Evolutionary conservation across 2,113 vertebrate genomes (phyloP), one percentile per base, ranked within the genome.

Genomic region (Chloropsis cyanopogon): DNA sequence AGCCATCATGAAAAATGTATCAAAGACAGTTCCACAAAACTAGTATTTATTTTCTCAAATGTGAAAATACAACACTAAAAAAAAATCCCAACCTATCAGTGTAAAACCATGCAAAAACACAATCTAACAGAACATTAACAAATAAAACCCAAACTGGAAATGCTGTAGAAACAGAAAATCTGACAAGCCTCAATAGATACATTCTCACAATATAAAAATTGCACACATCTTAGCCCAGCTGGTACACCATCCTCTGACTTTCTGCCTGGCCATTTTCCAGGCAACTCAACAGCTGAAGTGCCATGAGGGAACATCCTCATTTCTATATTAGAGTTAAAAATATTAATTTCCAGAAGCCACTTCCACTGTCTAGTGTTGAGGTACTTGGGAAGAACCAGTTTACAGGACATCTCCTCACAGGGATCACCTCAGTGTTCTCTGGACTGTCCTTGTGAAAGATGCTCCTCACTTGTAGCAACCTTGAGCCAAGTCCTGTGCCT

Each of bases 1-100:
- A 92, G 63, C 52, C 77, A 84, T 92, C 88, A 96, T 93, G 81
- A 96, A 97, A 97, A 95, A 96, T 91, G 65, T 72, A 97, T 96
- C 94, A 97, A 96, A 96, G 80, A n/a, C 68, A 82, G 76, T 46
- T 86, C 91, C 73, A 95, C 77, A 96, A 94, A 94, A 92, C 77
- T n/a, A 92, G 81, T 96, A 91, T 97, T 96, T 95, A 80, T 93
- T 93, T 95, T 93, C 86, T 93, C 77, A 81, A 86, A 90, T 93
- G 28, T 68, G 44, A 82, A 94, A 93, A 94, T 23, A 75, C 26
- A 82, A 71, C 52, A 80, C n/a, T 61, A 35, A 35, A 57, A 83
- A 52, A 65, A 77, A 70, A 63, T 53, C 15, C 39, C 64, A 87
- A 76, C 28, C 50, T 73, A 64, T 56, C 77, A 60, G 64, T 25